Base-by-base conservation (phyloP, 1,140 invertebrate genomes). In the Steinernema feltiae region DNA sequence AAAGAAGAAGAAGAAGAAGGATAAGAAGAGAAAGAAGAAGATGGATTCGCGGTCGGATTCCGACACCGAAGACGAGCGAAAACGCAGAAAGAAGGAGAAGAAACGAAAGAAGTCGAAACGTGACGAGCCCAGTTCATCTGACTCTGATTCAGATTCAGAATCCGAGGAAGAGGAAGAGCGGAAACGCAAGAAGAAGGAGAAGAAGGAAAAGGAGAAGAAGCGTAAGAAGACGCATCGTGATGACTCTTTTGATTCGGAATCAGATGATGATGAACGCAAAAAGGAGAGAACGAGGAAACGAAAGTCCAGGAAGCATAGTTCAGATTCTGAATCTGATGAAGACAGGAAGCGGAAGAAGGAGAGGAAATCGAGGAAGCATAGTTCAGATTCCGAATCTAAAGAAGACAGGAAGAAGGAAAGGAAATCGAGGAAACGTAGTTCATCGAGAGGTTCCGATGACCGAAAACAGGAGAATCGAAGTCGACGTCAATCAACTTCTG, bases 171-270 rank as follows among this genome's bases (percentile, higher is more conserved):
- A n/a, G n/a, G n/a, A n/a, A n/a, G n/a, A n/a, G n/a, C n/a, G n/a
- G n/a, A 46, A 46, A n/a, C 7, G n/a, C 7, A 46, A 46, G n/a
- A 63, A 63, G 53, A 27, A 63, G 53, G 24, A 63, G 53, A 63
- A 63, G 53, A 21, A 63, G 24, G 24, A 63, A 21, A 63, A 63
- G 24, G 53, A 63, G 53, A 63, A 63, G 53, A 63, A 63, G 53
- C 53, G 53, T 3, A 63, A 27, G 53, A 63, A 63, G 53, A 63
- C 2, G 53, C 35, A 41, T 18, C 7, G 18, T 18, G 18, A 41
- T 18, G 12, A 12, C 15, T 63, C 53, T 7, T 27, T 7, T n/a
- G 53, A 63, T 27, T 27, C 35, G 7, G 35, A 41, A 41, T 41
- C 53, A 27, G 53, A 63, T 3, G 53, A 63, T 21, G 53, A n/a